phyloP scores from a whole-genome alignment of 1,140 invertebrate genomes.

The Nasonia giraulti region DNA sequence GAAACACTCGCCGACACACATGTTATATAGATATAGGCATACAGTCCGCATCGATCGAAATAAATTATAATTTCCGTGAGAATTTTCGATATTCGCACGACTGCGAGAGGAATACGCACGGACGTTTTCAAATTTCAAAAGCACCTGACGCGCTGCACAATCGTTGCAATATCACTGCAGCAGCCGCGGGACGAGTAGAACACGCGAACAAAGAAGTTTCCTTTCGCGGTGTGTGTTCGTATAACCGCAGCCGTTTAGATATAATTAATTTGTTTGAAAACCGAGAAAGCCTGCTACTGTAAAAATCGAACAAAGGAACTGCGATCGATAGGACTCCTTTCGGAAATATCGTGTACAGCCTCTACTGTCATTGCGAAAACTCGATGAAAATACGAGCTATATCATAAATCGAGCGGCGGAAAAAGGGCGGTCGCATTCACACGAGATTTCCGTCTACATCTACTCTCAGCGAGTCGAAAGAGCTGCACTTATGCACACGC shows the following conservation, averaged over 20 bases:
- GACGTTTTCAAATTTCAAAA: not conserved
- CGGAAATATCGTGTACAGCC: not conserved
- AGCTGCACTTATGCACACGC: not conserved
- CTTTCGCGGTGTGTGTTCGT: not conserved
- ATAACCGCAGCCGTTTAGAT: no score
- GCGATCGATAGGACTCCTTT: not conserved
- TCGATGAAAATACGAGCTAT: no score
- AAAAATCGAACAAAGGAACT: no score
- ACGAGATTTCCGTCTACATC: conserved; percentile 17
- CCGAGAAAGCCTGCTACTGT: not conserved
- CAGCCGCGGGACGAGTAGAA: no score
- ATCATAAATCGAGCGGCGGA: not conserved
- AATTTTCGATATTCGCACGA: conserved; percentile 34
- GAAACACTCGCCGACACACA: no score
- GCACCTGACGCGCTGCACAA: not conserved
- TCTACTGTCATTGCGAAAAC: no score
- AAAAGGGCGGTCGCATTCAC: conserved; percentile 15
- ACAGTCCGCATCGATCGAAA: not conserved
- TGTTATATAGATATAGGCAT: no score
- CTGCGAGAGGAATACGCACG: not conserved
- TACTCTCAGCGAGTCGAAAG: no score
- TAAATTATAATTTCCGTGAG: conserved; percentile 38
- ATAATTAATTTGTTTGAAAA: conserved; percentile 26
- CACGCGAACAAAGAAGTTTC: not conserved
- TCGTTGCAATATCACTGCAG: no score